These are phyloP conservation scores for Pardosa pseudoannulata DNA, from an alignment of 2,888 invertebrate species.

Conservation along the genomic window DNA sequence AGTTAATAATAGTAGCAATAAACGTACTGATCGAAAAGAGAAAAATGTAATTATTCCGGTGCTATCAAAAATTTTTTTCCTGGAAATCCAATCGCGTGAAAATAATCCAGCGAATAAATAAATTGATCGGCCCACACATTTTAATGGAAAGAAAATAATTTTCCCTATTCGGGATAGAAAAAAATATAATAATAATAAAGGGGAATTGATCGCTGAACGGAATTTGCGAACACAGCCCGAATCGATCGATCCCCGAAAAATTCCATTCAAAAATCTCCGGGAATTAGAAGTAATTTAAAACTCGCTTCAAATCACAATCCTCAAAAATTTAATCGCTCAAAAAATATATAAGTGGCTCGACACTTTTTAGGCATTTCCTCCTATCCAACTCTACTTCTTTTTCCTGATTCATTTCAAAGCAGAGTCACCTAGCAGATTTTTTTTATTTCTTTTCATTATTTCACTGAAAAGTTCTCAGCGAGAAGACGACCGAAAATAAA, in stretches of 20 bases:
- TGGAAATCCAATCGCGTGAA: too few species aligned
- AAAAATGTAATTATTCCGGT: too few species aligned
- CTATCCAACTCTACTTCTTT: background rate
- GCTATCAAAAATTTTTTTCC: too few species aligned
- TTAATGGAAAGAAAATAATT: constrained; percentile 2
- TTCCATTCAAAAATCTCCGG: constrained; percentile 14
- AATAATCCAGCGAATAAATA: background rate
- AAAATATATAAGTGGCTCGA: constrained; percentile 40
- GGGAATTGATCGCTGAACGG: background rate
- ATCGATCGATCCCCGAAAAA: background rate
- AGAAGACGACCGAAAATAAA: too few species aligned
- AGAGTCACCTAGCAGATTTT: background rate
- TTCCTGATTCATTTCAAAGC: background rate
- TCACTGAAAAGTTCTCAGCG: too few species aligned
- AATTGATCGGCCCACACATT: too few species aligned
- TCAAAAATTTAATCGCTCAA: constrained; percentile 57
- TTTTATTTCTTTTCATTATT: too few species aligned
- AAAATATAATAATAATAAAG: background rate
- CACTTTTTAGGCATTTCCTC: constrained; percentile 22
- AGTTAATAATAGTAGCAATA: too few species aligned
- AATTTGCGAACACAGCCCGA: background rate
- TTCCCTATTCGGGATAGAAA: too few species aligned
- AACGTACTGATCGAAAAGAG: too few species aligned
- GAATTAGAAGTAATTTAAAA: constrained; percentile 68
- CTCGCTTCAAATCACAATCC: constrained; percentile 30